A percentile compares a stretch with the other conserved stretches of the same genome.
phyloP scores from a whole-genome alignment of 2,797 vertebrate species.

The Ctenopoma multispine region DNA sequence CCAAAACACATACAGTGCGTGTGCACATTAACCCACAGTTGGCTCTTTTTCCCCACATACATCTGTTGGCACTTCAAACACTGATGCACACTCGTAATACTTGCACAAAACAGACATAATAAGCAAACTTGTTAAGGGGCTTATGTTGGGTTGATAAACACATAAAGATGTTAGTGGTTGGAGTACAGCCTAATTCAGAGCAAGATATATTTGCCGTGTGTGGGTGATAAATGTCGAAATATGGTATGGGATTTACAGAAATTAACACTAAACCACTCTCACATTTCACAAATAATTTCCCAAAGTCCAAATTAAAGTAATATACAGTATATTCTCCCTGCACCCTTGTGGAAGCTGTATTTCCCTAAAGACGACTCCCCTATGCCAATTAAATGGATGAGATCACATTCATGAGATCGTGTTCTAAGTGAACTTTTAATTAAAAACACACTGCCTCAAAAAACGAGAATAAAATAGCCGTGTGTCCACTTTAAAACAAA shows the following conservation, averaged over 20 bases:
- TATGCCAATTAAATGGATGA: conserved; percentile 65
- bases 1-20: neutral
- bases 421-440: conserved; percentile 68
- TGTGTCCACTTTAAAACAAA: conserved; percentile 21
- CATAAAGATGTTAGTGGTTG: conserved; percentile 7
- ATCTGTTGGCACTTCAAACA: conserved; percentile 26
- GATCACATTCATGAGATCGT: conserved; percentile 46
- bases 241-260: conserved; percentile 45
- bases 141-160: conserved; percentile 31
- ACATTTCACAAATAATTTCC: conserved; percentile 54
- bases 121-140: conserved; percentile 14
- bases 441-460: conserved; percentile 43
- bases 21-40: conserved; percentile 16
- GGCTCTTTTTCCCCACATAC: neutral
- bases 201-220: conserved; percentile 26
- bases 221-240: conserved; percentile 40
- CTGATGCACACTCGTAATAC: conserved; percentile 9
- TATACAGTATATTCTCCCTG: conserved; percentile 49
- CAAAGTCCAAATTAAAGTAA: conserved; percentile 42
- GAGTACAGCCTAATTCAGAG: conserved; percentile 8
- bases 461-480: conserved; percentile 27
- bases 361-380: conserved; percentile 53
- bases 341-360: conserved; percentile 24
- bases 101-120: conserved; percentile 15
- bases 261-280: conserved; percentile 45